phyloP scores from a whole-genome alignment of 2,888 invertebrate genomes.

The Phorcus lineatus region DNA sequence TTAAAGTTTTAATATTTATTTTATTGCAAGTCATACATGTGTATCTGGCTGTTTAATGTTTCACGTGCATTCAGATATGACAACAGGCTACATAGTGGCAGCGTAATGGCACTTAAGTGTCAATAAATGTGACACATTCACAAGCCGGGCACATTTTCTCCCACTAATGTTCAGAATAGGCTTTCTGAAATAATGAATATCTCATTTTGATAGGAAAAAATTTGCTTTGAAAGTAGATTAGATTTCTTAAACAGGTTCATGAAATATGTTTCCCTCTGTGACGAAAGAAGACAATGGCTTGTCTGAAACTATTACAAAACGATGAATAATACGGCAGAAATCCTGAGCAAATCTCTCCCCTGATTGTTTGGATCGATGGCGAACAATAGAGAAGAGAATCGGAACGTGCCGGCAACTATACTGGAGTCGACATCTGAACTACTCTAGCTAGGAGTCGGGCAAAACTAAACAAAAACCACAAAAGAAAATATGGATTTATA shows the following conservation, averaged over 20 bases:
- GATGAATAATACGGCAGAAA: neutral
- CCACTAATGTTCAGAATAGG: neutral
- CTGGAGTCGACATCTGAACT: neutral
- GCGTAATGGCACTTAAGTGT: neutral
- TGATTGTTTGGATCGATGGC: neutral
- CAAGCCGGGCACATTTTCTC: neutral
- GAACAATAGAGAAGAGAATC: neutral
- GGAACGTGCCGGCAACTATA: neutral
- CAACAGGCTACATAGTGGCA: neutral
- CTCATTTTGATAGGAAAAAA: neutral
- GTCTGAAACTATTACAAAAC: neutral
- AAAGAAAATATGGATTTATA: constrained; percentile 13
- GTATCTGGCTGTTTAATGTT: too few species aligned
- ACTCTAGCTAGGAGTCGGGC: neutral
- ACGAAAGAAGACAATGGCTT: neutral
- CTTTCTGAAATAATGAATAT: constrained; percentile 7
- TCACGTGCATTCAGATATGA: neutral
- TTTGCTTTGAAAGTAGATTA: neutral
- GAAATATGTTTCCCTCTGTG: neutral
- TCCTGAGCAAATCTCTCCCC: neutral
- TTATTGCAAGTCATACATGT: too few species aligned
- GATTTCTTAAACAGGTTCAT: neutral
- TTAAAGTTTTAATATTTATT: too few species aligned
- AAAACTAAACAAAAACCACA: constrained; percentile 13
- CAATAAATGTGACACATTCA: neutral